A percentile compares a stretch with the other conserved stretches of the same genome.
Evolutionary conservation across 2,888 invertebrate genomes (phyloP).

Genomic region (Celastrina argiolus): DNA sequence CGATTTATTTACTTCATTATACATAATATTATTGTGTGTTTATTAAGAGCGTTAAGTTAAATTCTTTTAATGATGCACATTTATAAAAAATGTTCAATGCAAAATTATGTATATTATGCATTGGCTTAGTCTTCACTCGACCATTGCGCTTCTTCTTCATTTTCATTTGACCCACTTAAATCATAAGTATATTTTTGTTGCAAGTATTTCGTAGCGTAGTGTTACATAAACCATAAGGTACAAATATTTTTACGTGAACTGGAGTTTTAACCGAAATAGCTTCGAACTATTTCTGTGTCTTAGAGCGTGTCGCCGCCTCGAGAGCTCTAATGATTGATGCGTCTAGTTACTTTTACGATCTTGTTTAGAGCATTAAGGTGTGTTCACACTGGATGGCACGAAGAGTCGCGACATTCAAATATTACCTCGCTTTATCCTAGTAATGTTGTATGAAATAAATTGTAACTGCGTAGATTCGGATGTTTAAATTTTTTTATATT

Average conservation of each 20-base stretch:
- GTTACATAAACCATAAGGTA: conserved; percentile 7
- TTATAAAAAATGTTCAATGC: too few species aligned
- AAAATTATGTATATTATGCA: too few species aligned
- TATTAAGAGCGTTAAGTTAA: too few species aligned
- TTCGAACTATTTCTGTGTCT: conserved; percentile 37
- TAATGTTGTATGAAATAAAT: not conserved
- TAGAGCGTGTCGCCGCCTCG: conserved; percentile 50
- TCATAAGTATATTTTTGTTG: not conserved
- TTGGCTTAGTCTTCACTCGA: not conserved
- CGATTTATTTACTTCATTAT: too few species aligned
- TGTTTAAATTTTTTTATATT: too few species aligned
- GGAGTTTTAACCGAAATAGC: conserved; percentile 55
- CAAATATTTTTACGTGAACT: conserved; percentile 20
- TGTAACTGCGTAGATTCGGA: too few species aligned
- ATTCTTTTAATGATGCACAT: too few species aligned
- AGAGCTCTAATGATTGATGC: conserved; percentile 35
- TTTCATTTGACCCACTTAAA: not conserved
- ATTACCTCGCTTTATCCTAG: not conserved
- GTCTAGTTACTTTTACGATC: conserved; percentile 34
- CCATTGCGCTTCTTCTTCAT: not conserved
- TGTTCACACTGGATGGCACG: conserved; percentile 8
- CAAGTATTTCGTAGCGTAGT: not conserved
- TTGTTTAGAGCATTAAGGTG: conserved; percentile 26
- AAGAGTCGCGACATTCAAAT: not conserved
- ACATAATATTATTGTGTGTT: too few species aligned